These are phyloP conservation scores for Eupithecia dodoneata DNA, from an alignment of 2,888 invertebrate genomes.

Conservation along the genomic window DNA sequence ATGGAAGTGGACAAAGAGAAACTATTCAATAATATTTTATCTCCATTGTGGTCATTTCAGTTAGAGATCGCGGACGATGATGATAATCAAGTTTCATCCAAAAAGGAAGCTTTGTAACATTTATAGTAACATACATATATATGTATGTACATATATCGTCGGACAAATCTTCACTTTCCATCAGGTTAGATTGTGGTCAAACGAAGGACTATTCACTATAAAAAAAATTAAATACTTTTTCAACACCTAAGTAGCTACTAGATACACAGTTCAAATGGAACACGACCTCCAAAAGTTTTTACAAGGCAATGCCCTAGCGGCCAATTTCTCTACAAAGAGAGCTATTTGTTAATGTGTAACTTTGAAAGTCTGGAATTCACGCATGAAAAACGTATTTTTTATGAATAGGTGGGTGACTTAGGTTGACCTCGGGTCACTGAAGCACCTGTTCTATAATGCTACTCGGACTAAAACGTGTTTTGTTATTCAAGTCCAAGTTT, in stretches of 20 bases:
- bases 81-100: neutral
- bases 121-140: no score
- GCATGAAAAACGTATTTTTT: constrained; percentile 22
- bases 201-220: no score
- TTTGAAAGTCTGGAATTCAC: constrained; percentile 33
- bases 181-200: no score
- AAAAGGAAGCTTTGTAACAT: neutral
- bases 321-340: constrained; percentile 57
- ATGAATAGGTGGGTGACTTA: constrained; percentile 15
- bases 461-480: constrained; percentile 10
- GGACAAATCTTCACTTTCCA: no score
- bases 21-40: neutral
- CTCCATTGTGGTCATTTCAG: neutral
- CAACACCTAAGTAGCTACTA: neutral
- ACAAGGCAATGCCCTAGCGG: constrained; percentile 52
- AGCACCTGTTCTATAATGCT: constrained; percentile 16
- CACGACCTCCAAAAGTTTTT: constrained; percentile 51
- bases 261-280: constrained; percentile 32
- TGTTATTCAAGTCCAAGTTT: constrained; percentile 48
- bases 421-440: constrained; percentile 19
- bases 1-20: no score
- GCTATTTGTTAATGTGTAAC: constrained; percentile 59
- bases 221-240: no score
- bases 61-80: neutral
- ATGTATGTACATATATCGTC: no score